A percentile compares a stretch with the other conserved stretches of the same genome.
Conservation (phyloP, 2,888 invertebrate species). For the Amphimallon solstitiale region DNA sequence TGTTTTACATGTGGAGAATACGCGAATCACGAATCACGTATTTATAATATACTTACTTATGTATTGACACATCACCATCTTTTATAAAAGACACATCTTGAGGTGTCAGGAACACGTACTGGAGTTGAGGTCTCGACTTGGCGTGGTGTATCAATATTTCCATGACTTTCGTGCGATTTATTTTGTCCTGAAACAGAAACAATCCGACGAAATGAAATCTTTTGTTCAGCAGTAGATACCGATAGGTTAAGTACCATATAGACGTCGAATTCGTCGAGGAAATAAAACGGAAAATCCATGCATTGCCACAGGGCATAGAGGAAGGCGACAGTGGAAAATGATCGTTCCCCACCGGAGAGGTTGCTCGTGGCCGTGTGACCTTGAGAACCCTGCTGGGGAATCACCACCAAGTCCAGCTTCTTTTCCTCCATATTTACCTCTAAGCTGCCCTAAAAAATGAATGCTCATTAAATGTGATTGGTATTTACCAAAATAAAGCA, state of each 20-base stretch:
- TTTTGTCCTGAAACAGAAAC: conserved; percentile 74
- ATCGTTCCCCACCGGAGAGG: conserved; percentile 95
- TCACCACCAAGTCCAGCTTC: conserved; percentile 66
- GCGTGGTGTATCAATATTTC: conserved; percentile 82
- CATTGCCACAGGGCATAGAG: conserved; percentile 93
- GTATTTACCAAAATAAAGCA: no score
- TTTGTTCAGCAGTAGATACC: no score
- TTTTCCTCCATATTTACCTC: conserved; percentile 65
- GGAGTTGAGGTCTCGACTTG: conserved; percentile 71
- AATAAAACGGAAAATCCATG: conserved; percentile 90
- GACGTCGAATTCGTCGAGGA: conserved; percentile 96
- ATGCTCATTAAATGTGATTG: no score
- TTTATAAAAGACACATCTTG: conserved; percentile 72
- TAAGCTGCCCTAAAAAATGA: conserved; percentile 68
- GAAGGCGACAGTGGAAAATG: conserved; percentile 94
- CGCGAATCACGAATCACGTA: no score
- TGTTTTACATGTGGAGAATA: no score
- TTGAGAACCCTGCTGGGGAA: conserved; percentile 66
- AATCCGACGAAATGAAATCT: no score
- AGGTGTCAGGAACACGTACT: conserved; percentile 93
- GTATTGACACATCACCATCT: conserved; percentile 54
- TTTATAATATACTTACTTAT: no score
- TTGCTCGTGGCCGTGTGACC: conserved; percentile 69
- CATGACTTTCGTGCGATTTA: conserved; percentile 83
- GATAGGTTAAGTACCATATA: conserved; percentile 88